Base-by-base conservation (phyloP, 2,113 vertebrate genomes). In the Varanus komodoensis region DNA sequence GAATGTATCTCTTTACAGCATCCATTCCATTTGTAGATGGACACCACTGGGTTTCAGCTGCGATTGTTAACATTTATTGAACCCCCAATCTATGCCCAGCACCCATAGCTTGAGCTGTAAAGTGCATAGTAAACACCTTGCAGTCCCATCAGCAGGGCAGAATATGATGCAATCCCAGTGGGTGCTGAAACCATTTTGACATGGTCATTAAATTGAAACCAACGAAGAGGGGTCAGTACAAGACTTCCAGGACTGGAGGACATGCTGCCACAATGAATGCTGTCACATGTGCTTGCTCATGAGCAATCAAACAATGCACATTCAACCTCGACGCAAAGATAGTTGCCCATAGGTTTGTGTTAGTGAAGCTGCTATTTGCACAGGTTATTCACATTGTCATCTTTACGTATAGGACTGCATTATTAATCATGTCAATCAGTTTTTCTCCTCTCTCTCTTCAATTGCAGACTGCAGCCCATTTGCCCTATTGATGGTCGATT, bases 381-480 rank as follows among this genome's bases (percentile, higher is more conserved):
- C 2, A 81, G 15, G 73, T 84, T 89, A 34, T 7, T 44, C 87
- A 0, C 8, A 48, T 85, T 29, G 84, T 84, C 6, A 89, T 23
- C 6, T 57, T 14, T 0, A 11, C 0, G 57, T 64, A 77, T 44
- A 52, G 17, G 38, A 52, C 69, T 67, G 11, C 6, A 61, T 7
- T 21, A 44, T 77, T 89, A 77, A 50, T 84, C 68, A 67, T 83
- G 29, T 83, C 21, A 54, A 74, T 9, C 48, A 48, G 0, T 75
- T 14, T 78, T 68, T 77, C 4, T 29, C 12, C 57, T 12, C 44
- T 73, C 80, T 91, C 89, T 38, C 92, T 85, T 93, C 85, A 0
- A 79, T 97, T 96, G 50, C 97, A 99, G 99, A 96, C 96, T 99
- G 44, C 99, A 98, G 87, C 98, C 98, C 79, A 97, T 98, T 93